Conservation (phyloP, 1,140 invertebrate genomes). For the Anadara kagoshimensis region DNA sequence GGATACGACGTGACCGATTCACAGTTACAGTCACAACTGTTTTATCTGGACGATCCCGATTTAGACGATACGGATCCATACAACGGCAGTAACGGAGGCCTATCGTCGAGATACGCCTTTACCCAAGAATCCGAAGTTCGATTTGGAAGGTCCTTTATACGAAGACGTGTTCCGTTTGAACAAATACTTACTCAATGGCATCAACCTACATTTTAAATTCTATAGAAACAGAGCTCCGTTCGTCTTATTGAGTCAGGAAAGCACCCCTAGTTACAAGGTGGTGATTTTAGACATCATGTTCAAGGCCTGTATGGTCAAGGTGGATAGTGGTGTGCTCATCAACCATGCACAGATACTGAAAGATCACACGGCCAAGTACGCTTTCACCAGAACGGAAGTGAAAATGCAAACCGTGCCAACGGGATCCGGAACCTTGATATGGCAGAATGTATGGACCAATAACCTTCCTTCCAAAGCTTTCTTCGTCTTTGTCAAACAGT, state of each 20-base stretch:
- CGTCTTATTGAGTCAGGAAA: constrained; percentile 6
- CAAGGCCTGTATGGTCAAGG: constrained; percentile 27
- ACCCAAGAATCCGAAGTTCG: constrained; percentile 14
- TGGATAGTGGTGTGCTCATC: constrained; percentile 23
- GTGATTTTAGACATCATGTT: constrained; percentile 5
- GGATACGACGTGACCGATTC: not conserved
- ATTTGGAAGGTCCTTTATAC: constrained; percentile 11
- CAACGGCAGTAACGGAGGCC: constrained; percentile 1
- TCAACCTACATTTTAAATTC: constrained; percentile 7
- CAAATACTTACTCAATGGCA: constrained; percentile 10
- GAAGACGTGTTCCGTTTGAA: constrained; percentile 17
- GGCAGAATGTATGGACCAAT: constrained; percentile 30
- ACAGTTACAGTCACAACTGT: not conserved
- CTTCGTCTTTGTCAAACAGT: constrained; percentile 18
- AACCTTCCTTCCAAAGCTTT: constrained; percentile 19
- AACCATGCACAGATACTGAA: constrained; percentile 27
- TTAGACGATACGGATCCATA: not conserved
- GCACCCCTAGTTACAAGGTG: constrained; percentile 13
- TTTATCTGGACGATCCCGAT: not conserved
- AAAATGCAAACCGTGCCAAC: constrained; percentile 22
- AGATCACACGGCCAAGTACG: constrained; percentile 16
- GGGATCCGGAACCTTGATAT: constrained; percentile 23
- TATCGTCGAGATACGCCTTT: not conserved
- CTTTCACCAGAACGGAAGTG: constrained; percentile 21
- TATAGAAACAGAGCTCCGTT: constrained; percentile 18